These are phyloP conservation scores for Manis crassicaudata DNA, from an alignment of 2,797 vertebrate genomes.

Conservation along the genomic window DNA sequence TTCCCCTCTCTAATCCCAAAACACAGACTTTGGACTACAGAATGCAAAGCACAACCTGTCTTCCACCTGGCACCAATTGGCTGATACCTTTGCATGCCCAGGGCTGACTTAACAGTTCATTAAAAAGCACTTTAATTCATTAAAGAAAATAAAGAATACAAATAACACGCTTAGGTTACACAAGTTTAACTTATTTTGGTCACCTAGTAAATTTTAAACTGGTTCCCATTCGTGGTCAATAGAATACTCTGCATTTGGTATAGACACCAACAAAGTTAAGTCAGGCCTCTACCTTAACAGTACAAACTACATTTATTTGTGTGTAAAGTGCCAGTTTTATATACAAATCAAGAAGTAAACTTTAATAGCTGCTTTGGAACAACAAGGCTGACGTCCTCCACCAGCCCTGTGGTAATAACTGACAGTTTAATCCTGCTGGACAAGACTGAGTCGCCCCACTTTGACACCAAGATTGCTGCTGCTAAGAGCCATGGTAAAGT, in stretches of 20 bases:
- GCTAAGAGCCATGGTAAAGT: neutral
- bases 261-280: neutral
- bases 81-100: neutral
- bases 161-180: neutral
- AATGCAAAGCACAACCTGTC: too few relatives aligned
- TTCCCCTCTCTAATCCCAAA: neutral
- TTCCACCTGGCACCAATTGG: too few relatives aligned
- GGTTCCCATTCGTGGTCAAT: neutral
- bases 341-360: conserved; percentile 83
- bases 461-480: neutral
- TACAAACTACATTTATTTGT: conserved; percentile 70
- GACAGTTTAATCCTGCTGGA: neutral
- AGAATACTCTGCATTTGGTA: neutral
- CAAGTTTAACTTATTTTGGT: neutral
- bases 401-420: neutral
- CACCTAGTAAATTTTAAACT: neutral
- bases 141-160: neutral
- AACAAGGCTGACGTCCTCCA: conserved; percentile 21
- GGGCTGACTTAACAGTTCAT: neutral
- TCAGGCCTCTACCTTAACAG: neutral
- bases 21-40: neutral
- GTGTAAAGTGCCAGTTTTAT: conserved; percentile 85
- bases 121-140: neutral
- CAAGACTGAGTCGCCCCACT: neutral
- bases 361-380: conserved; percentile 75